Evolutionary conservation across 2,113 vertebrate genomes (phyloP).

Genomic region (Pampusana beccarii): DNA sequence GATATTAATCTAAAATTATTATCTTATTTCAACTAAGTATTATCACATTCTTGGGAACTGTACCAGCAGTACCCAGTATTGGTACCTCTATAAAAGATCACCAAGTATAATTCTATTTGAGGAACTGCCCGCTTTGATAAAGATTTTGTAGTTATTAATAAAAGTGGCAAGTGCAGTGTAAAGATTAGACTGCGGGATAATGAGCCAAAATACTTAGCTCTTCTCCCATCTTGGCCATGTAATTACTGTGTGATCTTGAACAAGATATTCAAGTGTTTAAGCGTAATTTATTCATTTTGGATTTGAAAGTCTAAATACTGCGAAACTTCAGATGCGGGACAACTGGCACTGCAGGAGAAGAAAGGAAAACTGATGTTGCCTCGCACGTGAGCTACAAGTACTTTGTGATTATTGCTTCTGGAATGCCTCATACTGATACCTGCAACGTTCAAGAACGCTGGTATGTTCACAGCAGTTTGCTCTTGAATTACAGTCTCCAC

Average conservation of each 20-base stretch:
- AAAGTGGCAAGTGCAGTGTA: background rate
- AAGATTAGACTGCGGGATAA: background rate
- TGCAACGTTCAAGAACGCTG: background rate
- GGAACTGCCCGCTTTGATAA: background rate
- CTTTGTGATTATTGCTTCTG: background rate
- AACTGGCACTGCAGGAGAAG: background rate
- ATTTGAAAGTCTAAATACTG: background rate
- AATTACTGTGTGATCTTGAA: background rate
- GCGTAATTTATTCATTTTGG: background rate
- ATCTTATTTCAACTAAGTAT: background rate
- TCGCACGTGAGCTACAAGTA: background rate
- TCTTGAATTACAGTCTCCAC: background rate
- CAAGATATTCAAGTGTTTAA: background rate
- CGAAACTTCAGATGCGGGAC: background rate
- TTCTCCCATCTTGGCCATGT: background rate
- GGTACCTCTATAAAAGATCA: background rate
- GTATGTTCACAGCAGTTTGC: background rate
- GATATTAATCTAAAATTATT: background rate
- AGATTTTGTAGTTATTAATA: background rate
- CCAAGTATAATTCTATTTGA: background rate
- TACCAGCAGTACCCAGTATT: background rate
- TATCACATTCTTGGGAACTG: background rate
- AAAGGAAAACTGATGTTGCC: background rate
- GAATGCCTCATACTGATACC: background rate
- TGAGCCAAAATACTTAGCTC: background rate